A percentile compares a stretch with the other conserved stretches of the same genome.
phyloP scores from a whole-genome alignment of 2,888 invertebrate species.

The Ariolimax columbianus region DNA sequence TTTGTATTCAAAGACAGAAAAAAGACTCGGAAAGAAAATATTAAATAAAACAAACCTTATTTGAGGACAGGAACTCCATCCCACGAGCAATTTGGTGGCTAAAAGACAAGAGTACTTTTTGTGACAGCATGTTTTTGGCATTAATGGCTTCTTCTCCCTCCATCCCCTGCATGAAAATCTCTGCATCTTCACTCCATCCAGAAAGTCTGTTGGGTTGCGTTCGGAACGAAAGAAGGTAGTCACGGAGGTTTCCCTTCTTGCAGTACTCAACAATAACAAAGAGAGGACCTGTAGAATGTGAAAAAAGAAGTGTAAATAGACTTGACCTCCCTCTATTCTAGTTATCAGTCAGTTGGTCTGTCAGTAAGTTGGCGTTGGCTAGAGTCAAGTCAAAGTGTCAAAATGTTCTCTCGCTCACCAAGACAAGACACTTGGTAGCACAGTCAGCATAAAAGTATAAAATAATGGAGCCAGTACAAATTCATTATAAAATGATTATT shows the following conservation, averaged over 20 bases:
- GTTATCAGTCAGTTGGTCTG: not conserved
- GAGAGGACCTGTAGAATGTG: slow-evolving; percentile 67
- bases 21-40: no score
- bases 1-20: not conserved
- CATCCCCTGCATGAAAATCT: slow-evolving; percentile 74
- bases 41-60: slow-evolving; percentile 85
- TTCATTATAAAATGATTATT: no score
- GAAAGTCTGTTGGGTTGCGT: slow-evolving; percentile 80
- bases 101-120: slow-evolving; percentile 96
- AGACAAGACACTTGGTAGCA: not conserved
- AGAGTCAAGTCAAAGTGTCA: no score
- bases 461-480: no score
- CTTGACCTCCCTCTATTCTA: not conserved
- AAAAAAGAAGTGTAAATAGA: not conserved
- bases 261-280: slow-evolving; percentile 81
- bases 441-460: no score
- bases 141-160: slow-evolving; percentile 60
- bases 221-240: slow-evolving; percentile 93
- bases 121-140: slow-evolving; percentile 82
- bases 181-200: slow-evolving; percentile 55
- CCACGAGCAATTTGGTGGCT: slow-evolving; percentile 97
- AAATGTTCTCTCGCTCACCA: no score
- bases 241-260: slow-evolving; percentile 90
- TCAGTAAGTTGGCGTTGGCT: no score
- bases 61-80: slow-evolving; percentile 97